phyloP scores from a whole-genome alignment of 2,113 vertebrate genomes.

The Caretta caretta region DNA sequence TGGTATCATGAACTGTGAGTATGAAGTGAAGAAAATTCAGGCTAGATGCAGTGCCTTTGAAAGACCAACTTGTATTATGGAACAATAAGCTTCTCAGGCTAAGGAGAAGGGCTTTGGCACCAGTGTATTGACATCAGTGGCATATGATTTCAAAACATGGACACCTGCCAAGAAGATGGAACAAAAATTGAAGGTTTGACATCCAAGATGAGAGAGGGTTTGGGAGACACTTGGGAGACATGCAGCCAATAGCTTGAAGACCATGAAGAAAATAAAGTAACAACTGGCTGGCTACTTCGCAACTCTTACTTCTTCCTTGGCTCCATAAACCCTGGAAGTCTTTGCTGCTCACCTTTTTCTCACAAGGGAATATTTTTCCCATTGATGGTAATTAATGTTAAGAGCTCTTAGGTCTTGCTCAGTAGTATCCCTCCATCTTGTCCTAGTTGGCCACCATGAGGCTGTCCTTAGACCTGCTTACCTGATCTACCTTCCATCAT shows the following conservation, averaged over 20 bases:
- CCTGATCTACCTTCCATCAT: background rate
- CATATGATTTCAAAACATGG: background rate
- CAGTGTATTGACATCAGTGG: background rate
- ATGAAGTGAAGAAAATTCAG: background rate
- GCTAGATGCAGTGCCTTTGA: background rate
- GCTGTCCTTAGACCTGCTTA: background rate
- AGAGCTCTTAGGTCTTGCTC: background rate
- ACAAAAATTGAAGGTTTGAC: background rate
- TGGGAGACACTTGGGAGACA: background rate
- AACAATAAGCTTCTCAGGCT: background rate
- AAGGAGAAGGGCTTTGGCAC: background rate
- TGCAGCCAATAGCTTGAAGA: background rate
- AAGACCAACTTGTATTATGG: background rate
- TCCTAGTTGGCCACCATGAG: background rate
- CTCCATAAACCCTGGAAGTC: background rate
- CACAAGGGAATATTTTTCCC: background rate
- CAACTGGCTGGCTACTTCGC: background rate
- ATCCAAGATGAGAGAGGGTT: background rate
- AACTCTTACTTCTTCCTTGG: background rate
- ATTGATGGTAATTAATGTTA: background rate
- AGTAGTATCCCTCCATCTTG: background rate
- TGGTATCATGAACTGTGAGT: background rate
- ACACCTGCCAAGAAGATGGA: background rate
- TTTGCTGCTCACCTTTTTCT: background rate
- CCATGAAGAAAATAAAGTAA: background rate